Evolutionary conservation across 1,140 invertebrate species (phyloP).

Genomic region (Fopius arisanus): DNA sequence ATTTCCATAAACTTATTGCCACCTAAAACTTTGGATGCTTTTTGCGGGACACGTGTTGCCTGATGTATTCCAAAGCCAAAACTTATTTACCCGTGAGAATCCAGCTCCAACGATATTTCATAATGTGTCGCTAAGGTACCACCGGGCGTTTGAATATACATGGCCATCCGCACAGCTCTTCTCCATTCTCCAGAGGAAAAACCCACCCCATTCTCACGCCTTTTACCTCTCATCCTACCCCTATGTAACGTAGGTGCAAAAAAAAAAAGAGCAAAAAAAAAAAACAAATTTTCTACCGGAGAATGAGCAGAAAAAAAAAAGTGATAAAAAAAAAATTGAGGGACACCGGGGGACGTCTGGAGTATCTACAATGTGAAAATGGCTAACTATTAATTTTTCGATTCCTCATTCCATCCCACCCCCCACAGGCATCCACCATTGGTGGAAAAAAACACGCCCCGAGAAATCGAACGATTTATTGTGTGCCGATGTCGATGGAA

Average conservation of each 20-base stretch:
- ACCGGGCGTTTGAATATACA: neutral
- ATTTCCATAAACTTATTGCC: constrained; percentile 56
- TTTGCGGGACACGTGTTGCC: constrained; percentile 58
- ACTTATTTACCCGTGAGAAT: constrained; percentile 49
- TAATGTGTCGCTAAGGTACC: constrained; percentile 42
- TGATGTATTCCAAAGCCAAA: constrained; percentile 48
- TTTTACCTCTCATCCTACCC: neutral
- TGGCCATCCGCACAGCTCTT: neutral
- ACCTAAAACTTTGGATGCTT: constrained; percentile 38
- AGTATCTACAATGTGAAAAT: constrained; percentile 11
- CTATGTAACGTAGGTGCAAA: neutral
- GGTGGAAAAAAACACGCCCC: neutral
- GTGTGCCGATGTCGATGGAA: constrained; percentile 10
- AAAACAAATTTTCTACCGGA: neutral
- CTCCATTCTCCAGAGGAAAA: neutral
- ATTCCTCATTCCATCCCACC: neutral
- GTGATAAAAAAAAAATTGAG: constrained; percentile 1
- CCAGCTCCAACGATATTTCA: constrained; percentile 44
- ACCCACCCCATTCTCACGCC: neutral
- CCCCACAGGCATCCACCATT: too few species aligned
- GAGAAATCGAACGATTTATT: constrained; percentile 18
- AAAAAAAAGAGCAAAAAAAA: neutral
- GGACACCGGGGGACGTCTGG: neutral
- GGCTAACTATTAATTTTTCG: constrained; percentile 25
- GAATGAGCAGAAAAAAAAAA: constrained; percentile 7